These are phyloP conservation scores for Agelastica alni DNA, from an alignment of 2,888 invertebrate species.

Conservation along the genomic window DNA sequence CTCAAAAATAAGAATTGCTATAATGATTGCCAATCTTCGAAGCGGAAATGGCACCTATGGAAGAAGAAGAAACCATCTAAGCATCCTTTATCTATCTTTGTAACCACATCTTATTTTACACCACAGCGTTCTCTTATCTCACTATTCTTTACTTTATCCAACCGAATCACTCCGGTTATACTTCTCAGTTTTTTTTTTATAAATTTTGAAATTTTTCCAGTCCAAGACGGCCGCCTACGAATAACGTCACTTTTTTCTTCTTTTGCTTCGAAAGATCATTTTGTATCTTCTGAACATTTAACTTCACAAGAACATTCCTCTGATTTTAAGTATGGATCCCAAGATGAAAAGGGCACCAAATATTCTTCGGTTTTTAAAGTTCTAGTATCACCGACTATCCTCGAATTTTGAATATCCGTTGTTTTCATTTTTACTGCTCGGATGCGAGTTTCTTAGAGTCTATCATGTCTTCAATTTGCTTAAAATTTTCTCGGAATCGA, in stretches of 20 bases:
- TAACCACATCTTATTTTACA: too few species aligned
- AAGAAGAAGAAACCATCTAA: too few species aligned
- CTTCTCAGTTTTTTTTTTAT: too few species aligned
- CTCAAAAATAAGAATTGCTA: too few species aligned
- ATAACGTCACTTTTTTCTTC: conserved; percentile 9
- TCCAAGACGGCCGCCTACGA: conserved; percentile 39
- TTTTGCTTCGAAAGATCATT: conserved; percentile 13
- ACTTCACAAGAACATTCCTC: conserved; percentile 41
- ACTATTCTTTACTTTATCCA: too few species aligned
- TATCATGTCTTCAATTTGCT: conserved; percentile 54
- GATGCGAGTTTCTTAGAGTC: conserved; percentile 49
- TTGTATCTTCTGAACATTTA: too few species aligned
- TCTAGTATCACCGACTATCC: conserved; percentile 51
- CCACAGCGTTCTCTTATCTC: too few species aligned
- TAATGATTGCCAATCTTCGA: too few species aligned
- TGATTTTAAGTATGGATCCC: conserved; percentile 57
- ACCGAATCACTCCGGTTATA: too few species aligned
- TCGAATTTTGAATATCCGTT: conserved; percentile 33
- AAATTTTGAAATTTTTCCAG: conserved; percentile 48
- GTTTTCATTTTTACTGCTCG: conserved; percentile 20
- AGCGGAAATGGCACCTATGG: too few species aligned
- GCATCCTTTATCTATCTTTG: too few species aligned
- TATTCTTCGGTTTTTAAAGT: conserved; percentile 55
- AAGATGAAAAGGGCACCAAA: conserved; percentile 62
- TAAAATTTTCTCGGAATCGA: conserved; percentile 42